Evolutionary conservation across 2,113 vertebrate genomes (phyloP).

Genomic region (Catharus fuscescens): DNA sequence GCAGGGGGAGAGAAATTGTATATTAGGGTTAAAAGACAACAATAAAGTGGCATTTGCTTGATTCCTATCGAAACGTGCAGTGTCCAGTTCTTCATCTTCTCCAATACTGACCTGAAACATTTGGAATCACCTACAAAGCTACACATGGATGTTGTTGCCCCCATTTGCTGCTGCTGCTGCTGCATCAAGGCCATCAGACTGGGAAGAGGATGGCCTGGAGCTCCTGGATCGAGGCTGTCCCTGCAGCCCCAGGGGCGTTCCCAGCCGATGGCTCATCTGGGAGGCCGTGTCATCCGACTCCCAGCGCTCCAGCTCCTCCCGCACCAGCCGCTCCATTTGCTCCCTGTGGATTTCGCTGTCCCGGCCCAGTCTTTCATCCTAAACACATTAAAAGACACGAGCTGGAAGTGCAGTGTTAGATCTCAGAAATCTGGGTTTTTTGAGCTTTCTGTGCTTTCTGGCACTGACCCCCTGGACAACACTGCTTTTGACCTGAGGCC

Average conservation of each 20-base stretch:
- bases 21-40: no score
- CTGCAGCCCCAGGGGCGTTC: conserved; percentile 70
- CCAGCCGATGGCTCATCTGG: conserved; percentile 84
- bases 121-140: background rate
- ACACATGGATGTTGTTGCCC: conserved; percentile 72
- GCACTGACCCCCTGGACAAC: no score
- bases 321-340: conserved; percentile 91
- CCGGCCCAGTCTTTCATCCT: conserved; percentile 90
- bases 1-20: no score
- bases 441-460: no score
- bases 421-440: no score
- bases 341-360: conserved; percentile 87
- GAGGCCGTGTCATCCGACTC: conserved; percentile 88
- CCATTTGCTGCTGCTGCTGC: conserved; percentile 48
- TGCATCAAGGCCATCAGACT: conserved; percentile 85
- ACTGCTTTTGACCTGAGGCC: no score
- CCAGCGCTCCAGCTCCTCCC: conserved; percentile 93
- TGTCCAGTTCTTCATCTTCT: no score
- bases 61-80: no score
- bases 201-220: conserved; percentile 84
- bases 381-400: background rate
- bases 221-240: conserved; percentile 77
- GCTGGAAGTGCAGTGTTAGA: background rate
- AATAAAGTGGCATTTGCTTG: no score
- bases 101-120: background rate